Evolutionary conservation across 2,888 invertebrate species (phyloP).

Genomic region (Perithous albicinctus): DNA sequence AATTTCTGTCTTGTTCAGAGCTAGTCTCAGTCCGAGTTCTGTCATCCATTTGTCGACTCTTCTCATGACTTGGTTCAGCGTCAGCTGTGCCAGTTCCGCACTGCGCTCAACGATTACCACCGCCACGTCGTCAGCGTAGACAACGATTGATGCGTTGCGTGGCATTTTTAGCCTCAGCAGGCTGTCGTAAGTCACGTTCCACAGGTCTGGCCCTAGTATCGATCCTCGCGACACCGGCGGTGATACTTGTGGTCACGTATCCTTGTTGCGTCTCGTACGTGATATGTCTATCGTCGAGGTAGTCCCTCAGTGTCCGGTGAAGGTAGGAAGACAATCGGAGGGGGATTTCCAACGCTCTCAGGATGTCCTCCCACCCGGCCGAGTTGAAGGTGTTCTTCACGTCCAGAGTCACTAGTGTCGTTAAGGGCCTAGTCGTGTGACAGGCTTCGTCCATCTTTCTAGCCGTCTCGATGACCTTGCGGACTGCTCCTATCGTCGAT

Average conservation of each 20-base stretch:
- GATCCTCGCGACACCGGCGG: constrained; percentile 67
- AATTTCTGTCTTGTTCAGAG: constrained; percentile 68
- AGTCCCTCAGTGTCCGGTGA: constrained; percentile 49
- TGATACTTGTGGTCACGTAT: constrained; percentile 37
- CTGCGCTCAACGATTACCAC: constrained; percentile 53
- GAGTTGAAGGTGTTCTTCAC: constrained; percentile 51
- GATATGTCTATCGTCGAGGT: constrained; percentile 56
- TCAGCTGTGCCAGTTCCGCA: too few species aligned
- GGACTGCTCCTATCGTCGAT: too few species aligned
- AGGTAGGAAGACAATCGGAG: constrained; percentile 60
- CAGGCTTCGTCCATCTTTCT: background rate
- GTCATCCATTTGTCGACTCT: constrained; percentile 26
- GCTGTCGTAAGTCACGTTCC: constrained; percentile 69
- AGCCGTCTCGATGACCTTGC: too few species aligned
- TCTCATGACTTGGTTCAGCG: constrained; percentile 25
- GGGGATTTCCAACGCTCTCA: constrained; percentile 50
- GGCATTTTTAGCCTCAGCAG: constrained; percentile 62
- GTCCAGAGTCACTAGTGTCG: constrained; percentile 64
- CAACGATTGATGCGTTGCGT: constrained; percentile 39
- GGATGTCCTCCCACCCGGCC: constrained; percentile 21
- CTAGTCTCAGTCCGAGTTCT: constrained; percentile 50
- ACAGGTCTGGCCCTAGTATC: constrained; percentile 66
- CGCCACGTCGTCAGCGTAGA: too few species aligned
- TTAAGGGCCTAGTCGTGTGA: constrained; percentile 43
- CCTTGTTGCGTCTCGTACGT: constrained; percentile 59